Conservation (phyloP, 2,797 vertebrate genomes). For the Manis pentadactyla region DNA sequence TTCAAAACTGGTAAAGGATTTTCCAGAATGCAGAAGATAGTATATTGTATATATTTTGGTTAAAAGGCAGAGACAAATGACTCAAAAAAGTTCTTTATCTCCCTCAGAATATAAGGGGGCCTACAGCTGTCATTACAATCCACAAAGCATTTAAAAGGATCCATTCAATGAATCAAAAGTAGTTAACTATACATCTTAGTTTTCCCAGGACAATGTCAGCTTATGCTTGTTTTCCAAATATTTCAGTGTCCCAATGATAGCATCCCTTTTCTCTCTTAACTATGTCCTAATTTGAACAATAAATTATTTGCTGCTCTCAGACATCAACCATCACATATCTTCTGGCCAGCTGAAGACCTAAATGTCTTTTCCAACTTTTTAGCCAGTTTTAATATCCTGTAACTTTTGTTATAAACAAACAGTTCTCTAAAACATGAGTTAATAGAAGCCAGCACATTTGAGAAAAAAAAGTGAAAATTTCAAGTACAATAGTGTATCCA, state of each 20-base stretch:
- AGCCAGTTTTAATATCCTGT: background rate
- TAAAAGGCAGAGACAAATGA: constrained; percentile 29
- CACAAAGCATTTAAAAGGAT: background rate
- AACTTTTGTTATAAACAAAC: constrained; percentile 1
- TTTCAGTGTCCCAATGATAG: background rate
- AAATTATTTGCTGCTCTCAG: background rate
- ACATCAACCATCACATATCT: background rate
- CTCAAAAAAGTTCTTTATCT: background rate
- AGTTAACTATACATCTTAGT: background rate
- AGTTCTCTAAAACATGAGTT: background rate
- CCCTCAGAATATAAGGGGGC: background rate
- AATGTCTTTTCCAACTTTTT: background rate
- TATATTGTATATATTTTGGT: background rate
- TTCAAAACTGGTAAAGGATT: background rate
- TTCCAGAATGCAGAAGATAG: background rate
- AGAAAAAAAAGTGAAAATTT: constrained; percentile 17
- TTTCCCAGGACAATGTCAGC: background rate
- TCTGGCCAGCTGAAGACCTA: background rate
- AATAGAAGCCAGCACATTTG: constrained; percentile 10
- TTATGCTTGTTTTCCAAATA: background rate
- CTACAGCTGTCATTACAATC: background rate
- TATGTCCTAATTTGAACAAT: background rate
- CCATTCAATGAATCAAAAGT: background rate
- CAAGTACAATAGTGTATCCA: background rate
- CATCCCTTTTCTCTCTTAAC: background rate